Percentiles rank a stretch among this genome's conserved stretches.
Evolutionary conservation across 2,113 vertebrate species (phyloP).

Genomic region (Petromus typicus): DNA sequence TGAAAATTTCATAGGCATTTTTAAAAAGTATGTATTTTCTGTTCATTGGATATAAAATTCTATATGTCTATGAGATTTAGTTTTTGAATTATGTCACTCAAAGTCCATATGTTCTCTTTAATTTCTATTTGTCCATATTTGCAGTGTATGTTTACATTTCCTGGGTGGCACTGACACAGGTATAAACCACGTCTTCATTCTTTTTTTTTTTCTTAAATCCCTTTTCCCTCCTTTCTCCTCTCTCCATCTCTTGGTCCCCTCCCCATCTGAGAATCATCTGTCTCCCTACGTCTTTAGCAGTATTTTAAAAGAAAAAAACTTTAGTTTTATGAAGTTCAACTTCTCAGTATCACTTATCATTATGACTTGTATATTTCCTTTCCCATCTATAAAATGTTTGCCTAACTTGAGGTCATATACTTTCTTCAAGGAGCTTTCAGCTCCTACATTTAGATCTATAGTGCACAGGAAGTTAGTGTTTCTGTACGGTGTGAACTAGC

Average conservation of each 20-base stretch:
- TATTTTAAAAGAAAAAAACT: conserved; percentile 4
- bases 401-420: not conserved
- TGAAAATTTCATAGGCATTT: not conserved
- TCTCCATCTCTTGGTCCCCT: not conserved
- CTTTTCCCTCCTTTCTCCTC: not conserved
- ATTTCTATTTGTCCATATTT: not conserved
- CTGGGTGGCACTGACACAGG: not conserved
- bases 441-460: not conserved
- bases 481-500: not conserved
- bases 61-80: not conserved
- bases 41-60: not conserved
- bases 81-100: not conserved
- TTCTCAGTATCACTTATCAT: conserved; percentile 30
- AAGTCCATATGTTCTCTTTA: not conserved
- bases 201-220: not conserved
- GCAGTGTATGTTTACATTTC: not conserved
- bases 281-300: not conserved
- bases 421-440: not conserved
- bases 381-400: not conserved
- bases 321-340: conserved; percentile 17
- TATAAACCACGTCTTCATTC: not conserved
- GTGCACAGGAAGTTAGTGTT: conserved; percentile 1
- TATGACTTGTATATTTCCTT: not conserved
- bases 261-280: not conserved
- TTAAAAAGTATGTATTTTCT: not conserved